Percentiles rank a stretch among this genome's conserved stretches.
These are phyloP conservation scores for Psilanteris sp. DNA, from an alignment of 1,140 invertebrate species.

Conservation along the genomic window DNA sequence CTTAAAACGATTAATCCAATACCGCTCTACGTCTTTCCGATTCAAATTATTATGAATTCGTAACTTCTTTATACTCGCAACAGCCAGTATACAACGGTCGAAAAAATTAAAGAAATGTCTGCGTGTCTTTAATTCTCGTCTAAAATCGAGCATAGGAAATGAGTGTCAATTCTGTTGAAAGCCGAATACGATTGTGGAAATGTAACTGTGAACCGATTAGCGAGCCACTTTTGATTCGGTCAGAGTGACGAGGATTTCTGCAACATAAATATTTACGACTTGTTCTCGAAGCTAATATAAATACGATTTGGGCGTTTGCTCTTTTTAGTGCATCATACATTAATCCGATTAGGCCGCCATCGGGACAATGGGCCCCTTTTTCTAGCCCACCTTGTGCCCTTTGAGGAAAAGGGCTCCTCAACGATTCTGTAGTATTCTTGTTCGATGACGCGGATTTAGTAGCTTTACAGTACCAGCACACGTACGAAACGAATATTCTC, in stretches of 20 bases:
- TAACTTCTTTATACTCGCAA: too few species aligned
- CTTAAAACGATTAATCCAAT: too few species aligned
- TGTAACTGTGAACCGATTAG: constrained; percentile 76
- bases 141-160: constrained; percentile 36
- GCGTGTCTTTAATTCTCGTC: neutral
- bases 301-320: constrained; percentile 80
- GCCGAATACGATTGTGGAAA: constrained; percentile 72
- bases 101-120: neutral
- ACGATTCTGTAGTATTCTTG: constrained; percentile 33
- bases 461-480: constrained; percentile 58
- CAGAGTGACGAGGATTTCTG: constrained; percentile 60
- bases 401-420: constrained; percentile 54
- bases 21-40: too few species aligned
- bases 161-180: constrained; percentile 31
- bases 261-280: constrained; percentile 81
- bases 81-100: too few species aligned
- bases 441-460: constrained; percentile 63
- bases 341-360: constrained; percentile 52
- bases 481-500: constrained; percentile 45
- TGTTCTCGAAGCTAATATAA: constrained; percentile 80
- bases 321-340: constrained; percentile 74
- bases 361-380: constrained; percentile 41
- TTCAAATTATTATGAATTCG: too few species aligned
- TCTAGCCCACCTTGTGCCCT: constrained; percentile 50
- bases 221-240: constrained; percentile 67